Conservation (phyloP, 2,113 vertebrate genomes). For the Leuciscus idus region DNA sequence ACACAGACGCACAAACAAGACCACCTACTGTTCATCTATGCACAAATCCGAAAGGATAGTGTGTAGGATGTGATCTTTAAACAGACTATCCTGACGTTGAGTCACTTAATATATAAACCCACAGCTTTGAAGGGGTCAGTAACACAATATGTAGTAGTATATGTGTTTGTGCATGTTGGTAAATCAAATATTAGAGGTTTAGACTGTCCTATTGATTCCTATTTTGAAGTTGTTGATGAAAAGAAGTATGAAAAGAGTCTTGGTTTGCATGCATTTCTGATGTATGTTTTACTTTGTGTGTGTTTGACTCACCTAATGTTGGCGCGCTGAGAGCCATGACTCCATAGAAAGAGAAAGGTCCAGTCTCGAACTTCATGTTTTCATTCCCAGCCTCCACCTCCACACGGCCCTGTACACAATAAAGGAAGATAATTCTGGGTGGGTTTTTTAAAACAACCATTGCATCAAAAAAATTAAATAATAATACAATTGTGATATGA, state of each 20-base stretch:
- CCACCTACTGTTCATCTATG: slow-evolving; percentile 13
- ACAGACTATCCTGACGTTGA: background rate
- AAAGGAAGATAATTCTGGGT: background rate
- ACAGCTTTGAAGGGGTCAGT: background rate
- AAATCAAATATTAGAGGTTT: background rate
- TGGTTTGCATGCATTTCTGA: background rate
- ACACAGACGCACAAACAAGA: slow-evolving; percentile 19
- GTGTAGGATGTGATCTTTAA: background rate
- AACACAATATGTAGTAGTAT: background rate
- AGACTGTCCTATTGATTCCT: no score
- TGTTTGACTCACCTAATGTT: slow-evolving; percentile 41
- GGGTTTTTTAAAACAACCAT: background rate
- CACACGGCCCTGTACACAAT: slow-evolving; percentile 85
- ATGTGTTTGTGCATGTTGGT: background rate
- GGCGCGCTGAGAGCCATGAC: slow-evolving; percentile 84
- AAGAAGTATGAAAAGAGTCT: no score
- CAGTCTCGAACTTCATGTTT: slow-evolving; percentile 97
- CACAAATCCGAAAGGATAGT: background rate
- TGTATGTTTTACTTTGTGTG: background rate
- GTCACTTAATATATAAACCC: background rate
- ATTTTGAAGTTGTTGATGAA: no score
- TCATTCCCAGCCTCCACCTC: slow-evolving; percentile 96
- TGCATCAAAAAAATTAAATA: background rate
- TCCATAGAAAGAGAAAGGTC: slow-evolving; percentile 93
- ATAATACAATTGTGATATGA: no score